Evolutionary conservation across 2,113 vertebrate species (phyloP).

Genomic region (Polyodon spathula): DNA sequence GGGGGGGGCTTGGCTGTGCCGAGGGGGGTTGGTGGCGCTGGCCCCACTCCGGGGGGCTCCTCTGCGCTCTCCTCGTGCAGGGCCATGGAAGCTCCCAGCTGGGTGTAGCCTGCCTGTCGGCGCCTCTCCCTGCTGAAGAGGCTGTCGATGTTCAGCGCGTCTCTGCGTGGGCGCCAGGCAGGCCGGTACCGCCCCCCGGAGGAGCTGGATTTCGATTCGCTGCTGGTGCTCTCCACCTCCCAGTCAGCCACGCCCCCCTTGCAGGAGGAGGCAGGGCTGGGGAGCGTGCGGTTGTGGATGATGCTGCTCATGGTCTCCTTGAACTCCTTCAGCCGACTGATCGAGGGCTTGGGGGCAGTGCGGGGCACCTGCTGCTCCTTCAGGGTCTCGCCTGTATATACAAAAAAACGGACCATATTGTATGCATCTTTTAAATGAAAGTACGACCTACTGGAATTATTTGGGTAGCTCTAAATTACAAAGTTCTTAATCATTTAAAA

Average conservation of each 20-base stretch:
- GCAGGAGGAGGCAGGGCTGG: constrained; percentile 54
- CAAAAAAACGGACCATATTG: background rate
- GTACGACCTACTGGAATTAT: too few relatives aligned
- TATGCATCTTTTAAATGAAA: too few relatives aligned
- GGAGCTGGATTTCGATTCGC: constrained; percentile 90
- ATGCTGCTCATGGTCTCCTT: constrained; percentile 92
- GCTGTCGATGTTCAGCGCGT: constrained; percentile 94
- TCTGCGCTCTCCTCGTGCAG: constrained; percentile 41
- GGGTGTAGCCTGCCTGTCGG: constrained; percentile 68
- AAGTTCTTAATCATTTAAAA: too few relatives aligned
- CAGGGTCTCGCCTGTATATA: constrained; percentile 74
- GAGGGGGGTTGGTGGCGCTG: constrained; percentile 29
- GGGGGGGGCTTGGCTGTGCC: constrained; percentile 25
- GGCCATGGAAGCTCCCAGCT: constrained; percentile 54
- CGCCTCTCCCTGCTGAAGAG: constrained; percentile 86
- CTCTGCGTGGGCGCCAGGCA: constrained; percentile 86
- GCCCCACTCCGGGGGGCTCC: constrained; percentile 25
- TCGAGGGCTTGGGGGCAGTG: constrained; percentile 61
- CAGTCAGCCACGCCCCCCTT: constrained; percentile 62
- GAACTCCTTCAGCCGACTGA: constrained; percentile 76
- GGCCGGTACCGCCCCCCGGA: constrained; percentile 78
- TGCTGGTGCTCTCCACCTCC: constrained; percentile 88
- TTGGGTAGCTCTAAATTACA: too few relatives aligned
- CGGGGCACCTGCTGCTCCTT: constrained; percentile 91
- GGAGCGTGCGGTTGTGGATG: constrained; percentile 70